phyloP scores from a whole-genome alignment of 2,888 invertebrate genomes.

The Andricus quercusramuli region DNA sequence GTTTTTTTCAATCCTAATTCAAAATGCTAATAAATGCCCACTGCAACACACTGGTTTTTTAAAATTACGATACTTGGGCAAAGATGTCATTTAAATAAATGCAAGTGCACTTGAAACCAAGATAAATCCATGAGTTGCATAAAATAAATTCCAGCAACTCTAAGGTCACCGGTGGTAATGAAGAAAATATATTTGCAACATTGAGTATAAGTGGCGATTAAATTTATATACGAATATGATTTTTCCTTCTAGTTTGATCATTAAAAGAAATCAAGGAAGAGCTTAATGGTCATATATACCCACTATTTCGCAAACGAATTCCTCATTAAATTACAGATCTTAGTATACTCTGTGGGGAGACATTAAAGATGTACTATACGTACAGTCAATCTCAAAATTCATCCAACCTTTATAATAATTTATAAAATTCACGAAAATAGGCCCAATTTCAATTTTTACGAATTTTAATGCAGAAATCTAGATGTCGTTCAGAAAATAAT shows the following conservation, averaged over 20 bases:
- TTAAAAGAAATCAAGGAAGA: slow-evolving; percentile 6
- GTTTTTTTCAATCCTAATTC: too few relatives aligned
- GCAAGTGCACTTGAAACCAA: background rate
- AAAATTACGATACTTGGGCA: too few relatives aligned
- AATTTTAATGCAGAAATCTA: too few relatives aligned
- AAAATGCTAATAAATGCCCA: too few relatives aligned
- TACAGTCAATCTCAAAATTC: too few relatives aligned
- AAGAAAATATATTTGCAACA: background rate
- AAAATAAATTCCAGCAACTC: background rate
- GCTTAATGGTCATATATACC: background rate
- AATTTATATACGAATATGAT: background rate
- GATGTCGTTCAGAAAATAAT: too few relatives aligned
- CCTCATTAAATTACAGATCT: background rate
- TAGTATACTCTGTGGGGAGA: background rate
- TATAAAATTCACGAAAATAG: too few relatives aligned
- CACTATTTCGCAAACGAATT: background rate
- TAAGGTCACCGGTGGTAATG: background rate
- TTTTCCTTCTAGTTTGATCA: background rate
- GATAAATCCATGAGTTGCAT: background rate
- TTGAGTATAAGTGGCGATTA: background rate
- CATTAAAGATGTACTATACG: background rate
- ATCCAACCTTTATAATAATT: too few relatives aligned
- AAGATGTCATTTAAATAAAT: background rate
- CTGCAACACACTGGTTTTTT: too few relatives aligned
- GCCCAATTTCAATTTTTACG: too few relatives aligned